Percentiles rank a stretch among this genome's conserved stretches.
These are phyloP conservation scores for Cryptocheilus praepositus DNA, from an alignment of 2,888 invertebrate species.

Conservation along the genomic window DNA sequence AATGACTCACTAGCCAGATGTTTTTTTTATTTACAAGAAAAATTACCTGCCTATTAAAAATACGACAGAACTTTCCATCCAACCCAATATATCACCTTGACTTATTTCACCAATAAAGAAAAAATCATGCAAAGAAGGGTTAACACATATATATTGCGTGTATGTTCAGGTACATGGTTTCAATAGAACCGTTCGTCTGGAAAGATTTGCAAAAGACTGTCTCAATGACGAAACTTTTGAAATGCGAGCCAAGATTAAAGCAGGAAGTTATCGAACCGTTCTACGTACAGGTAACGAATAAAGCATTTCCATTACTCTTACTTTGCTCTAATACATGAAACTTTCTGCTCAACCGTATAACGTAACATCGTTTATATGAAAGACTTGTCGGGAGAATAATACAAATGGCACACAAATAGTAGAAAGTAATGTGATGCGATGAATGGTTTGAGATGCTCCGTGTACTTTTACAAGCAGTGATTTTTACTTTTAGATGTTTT, in stretches of 20 bases:
- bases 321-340: background rate
- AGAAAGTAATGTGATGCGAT: constrained; percentile 6
- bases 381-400: no score
- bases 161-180: constrained; percentile 80
- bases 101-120: no score
- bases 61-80: no score
- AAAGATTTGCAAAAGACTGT: constrained; percentile 85
- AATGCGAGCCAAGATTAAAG: constrained; percentile 80
- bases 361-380: no score
- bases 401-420: background rate
- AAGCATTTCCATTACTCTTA: constrained; percentile 13
- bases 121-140: no score
- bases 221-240: constrained; percentile 80
- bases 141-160: background rate
- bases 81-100: no score
- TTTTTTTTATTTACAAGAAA: no score
- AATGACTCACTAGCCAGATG: no score
- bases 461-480: constrained; percentile 48
- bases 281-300: constrained; percentile 80
- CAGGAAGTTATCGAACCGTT: constrained; percentile 80
- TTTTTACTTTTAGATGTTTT: constrained; percentile 70
- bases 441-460: constrained; percentile 26
- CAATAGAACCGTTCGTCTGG: constrained; percentile 86
- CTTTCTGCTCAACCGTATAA: background rate
- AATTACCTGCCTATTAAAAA: no score